Conservation (phyloP, 2,113 vertebrate species). For the Formicarius rufipectus region DNA sequence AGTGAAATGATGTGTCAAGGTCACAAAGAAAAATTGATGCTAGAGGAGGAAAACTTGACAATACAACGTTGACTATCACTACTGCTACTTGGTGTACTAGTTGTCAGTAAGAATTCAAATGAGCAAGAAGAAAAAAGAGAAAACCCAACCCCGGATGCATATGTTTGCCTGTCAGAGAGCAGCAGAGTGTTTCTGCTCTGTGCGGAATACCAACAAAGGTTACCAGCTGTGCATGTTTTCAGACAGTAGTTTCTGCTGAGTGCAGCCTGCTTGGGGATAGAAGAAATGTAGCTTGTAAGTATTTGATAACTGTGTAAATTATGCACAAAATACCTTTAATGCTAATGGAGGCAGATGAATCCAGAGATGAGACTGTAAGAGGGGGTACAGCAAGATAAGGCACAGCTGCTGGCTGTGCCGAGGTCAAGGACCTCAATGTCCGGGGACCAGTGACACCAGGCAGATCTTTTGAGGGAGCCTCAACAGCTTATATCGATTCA, state of each 20-base stretch:
- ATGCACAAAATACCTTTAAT: slow-evolving; percentile 33
- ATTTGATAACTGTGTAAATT: slow-evolving; percentile 36
- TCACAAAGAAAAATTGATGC: not conserved
- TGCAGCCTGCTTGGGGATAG: slow-evolving; percentile 24
- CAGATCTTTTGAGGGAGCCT: not conserved
- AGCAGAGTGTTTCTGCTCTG: not conserved
- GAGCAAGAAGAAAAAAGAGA: not conserved
- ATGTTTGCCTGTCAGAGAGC: slow-evolving; percentile 42
- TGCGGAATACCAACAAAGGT: slow-evolving; percentile 49
- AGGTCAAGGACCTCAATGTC: not conserved
- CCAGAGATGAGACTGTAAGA: not conserved
- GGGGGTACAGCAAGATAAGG: not conserved
- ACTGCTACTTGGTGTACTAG: not conserved
- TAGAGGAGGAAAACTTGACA: not conserved
- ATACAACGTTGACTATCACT: not conserved
- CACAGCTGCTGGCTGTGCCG: not conserved
- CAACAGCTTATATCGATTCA: not conserved
- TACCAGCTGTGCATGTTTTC: slow-evolving; percentile 58
- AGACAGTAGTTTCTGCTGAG: slow-evolving; percentile 37
- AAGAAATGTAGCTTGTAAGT: slow-evolving; percentile 16
- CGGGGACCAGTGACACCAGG: not conserved
- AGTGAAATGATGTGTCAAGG: not conserved
- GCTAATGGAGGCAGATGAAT: not conserved
- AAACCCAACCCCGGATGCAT: not conserved
- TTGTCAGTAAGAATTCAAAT: slow-evolving; percentile 36